Base-by-base conservation (phyloP, 1,140 invertebrate species). In the Nasonia longicornis region DNA sequence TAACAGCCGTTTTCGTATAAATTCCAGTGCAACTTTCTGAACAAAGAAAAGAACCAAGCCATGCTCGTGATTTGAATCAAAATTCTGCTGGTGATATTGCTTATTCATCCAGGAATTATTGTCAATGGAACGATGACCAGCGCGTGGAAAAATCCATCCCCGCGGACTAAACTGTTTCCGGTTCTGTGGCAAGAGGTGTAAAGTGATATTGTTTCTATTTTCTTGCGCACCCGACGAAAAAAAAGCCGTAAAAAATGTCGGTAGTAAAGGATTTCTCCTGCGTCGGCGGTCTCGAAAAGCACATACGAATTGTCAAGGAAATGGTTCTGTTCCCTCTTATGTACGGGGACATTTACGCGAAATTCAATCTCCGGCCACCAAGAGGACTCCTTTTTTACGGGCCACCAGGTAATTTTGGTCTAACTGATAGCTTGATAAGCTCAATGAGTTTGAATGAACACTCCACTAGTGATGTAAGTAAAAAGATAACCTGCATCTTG, bases 321-420 rank as follows among this genome's bases (percentile, higher is more conserved):
- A 94, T 95, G 84, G 91, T 96, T 10, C 87, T 95, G 10, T 93
- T 95, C 84, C 95, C 95, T 26, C 87, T 96, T 80, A 91, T 94
- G 80, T 94, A 95, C 84, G 93, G 94, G 3, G 94, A 95, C 79
- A 90, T 96, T 58, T 95, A 94, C 86, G 87, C 92, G 2, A 92
- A 93, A 84, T 93, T 95, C 82, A 93, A 94, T 82, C 90, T 96
- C 20, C 92, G 92, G 82, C 93, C 95, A 64, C 95, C 95, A 0
- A 88, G 93, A 79, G 95, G 95, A 26, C 92, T 96, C 64, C 87
- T 96, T 3, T 93, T 96, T 86, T 94, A 95, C 88, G 95, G 95
- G 29, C 95, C 95, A 35, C 95, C 95, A 86, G 95, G 95, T 95
- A 91, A 16, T 63, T 70, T 66, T 11, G 14, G 26, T 26, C 31